These are phyloP conservation scores for Antennarius striatus DNA, from an alignment of 2,113 vertebrate species.

Conservation along the genomic window DNA sequence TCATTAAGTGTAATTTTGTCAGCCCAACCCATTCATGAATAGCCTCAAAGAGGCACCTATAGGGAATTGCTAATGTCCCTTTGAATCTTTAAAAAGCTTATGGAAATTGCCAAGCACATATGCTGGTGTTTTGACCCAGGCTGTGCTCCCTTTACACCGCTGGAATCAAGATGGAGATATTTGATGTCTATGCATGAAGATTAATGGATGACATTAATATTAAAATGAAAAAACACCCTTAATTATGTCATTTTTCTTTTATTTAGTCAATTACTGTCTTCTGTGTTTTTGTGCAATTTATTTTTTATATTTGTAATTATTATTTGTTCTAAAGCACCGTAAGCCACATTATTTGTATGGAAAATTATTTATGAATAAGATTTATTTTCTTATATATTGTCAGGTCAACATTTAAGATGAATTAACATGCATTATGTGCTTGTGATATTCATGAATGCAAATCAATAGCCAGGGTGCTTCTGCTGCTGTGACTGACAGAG, in stretches of 20 bases:
- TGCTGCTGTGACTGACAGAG: constrained; percentile 22
- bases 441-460: constrained; percentile 20
- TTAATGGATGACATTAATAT: constrained; percentile 69
- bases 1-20: constrained; percentile 49
- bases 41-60: constrained; percentile 40
- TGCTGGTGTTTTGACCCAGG: constrained; percentile 62
- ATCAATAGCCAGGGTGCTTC: constrained; percentile 38
- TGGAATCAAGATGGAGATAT: constrained; percentile 48
- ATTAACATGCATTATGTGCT: constrained; percentile 17
- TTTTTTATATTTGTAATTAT: too few relatives aligned
- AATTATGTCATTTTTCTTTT: constrained; percentile 40
- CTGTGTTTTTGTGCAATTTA: too few relatives aligned
- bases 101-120: constrained; percentile 55
- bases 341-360: too few relatives aligned
- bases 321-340: too few relatives aligned
- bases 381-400: constrained; percentile 50
- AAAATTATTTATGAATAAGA: not conserved
- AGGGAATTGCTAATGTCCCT: constrained; percentile 66
- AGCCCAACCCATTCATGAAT: constrained; percentile 49
- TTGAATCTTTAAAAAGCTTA: constrained; percentile 71
- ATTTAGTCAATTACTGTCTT: constrained; percentile 23
- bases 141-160: constrained; percentile 46
- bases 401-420: constrained; percentile 1
- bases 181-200: constrained; percentile 35
- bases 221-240: constrained; percentile 59